Conservation (phyloP, 2,113 vertebrate species). For the Psilopsiagon aymara region DNA sequence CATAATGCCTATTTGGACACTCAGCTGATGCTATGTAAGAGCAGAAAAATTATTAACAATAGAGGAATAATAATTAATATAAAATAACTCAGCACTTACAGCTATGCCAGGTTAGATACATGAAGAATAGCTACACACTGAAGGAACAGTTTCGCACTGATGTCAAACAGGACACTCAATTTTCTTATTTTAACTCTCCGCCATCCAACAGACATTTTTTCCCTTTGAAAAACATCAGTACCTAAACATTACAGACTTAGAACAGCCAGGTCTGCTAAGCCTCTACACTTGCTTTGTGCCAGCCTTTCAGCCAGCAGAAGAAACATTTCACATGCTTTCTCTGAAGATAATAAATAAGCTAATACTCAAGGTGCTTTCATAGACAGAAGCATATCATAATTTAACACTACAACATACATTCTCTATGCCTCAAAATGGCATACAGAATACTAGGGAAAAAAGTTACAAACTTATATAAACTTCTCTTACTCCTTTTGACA, state of each 20-base stretch:
- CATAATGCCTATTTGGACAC: rapidly evolving
- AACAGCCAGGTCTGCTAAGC: not conserved
- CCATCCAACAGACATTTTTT: not conserved
- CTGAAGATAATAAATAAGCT: not conserved
- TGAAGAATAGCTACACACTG: not conserved
- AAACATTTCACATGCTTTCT: rapidly evolving
- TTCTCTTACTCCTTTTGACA: not conserved
- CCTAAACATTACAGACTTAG: not conserved
- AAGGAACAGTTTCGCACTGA: not conserved
- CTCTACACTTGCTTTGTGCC: not conserved
- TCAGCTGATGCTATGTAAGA: rapidly evolving
- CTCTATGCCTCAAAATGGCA: not conserved
- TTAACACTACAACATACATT: not conserved
- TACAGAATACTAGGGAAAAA: rapidly evolving
- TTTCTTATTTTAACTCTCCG: not conserved
- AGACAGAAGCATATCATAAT: not conserved
- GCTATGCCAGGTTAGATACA: not conserved
- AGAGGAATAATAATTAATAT: not conserved
- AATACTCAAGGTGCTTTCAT: not conserved
- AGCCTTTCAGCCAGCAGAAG: not conserved
- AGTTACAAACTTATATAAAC: not conserved
- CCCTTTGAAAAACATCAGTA: not conserved
- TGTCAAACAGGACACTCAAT: not conserved
- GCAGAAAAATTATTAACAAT: not conserved
- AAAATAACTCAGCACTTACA: not conserved